Evolutionary conservation across 2,888 invertebrate species (phyloP).

Genomic region (Tethea ocularis): DNA sequence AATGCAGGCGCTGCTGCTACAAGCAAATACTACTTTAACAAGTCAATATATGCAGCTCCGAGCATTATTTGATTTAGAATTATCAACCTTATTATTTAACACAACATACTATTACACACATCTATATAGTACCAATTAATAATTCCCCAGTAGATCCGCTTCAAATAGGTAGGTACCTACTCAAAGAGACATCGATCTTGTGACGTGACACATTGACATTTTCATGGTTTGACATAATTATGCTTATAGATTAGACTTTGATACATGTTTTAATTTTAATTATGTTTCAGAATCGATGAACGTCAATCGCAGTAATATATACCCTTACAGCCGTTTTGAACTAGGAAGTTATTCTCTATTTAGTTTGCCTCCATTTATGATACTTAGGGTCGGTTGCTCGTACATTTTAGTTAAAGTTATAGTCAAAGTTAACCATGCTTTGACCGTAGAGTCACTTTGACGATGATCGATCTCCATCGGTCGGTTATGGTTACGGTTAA

Average conservation of each 20-base stretch:
- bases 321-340: too few species aligned
- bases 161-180: too few species aligned
- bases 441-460: too few species aligned
- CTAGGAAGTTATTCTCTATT: too few species aligned
- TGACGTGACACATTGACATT: conserved; percentile 1
- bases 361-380: too few species aligned
- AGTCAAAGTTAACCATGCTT: too few species aligned
- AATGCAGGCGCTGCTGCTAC: too few species aligned
- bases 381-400: too few species aligned
- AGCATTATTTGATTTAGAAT: not conserved
- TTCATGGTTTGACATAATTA: not conserved
- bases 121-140: not conserved
- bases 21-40: not conserved
- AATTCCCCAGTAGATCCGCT: conserved; percentile 2
- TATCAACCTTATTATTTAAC: not conserved
- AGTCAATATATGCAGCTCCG: not conserved
- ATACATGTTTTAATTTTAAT: conserved; percentile 39
- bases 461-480: too few species aligned
- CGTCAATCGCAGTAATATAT: too few species aligned
- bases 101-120: not conserved
- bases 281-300: conserved; percentile 25
- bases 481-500: too few species aligned
- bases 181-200: conserved; percentile 4
- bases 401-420: too few species aligned
- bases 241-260: conserved; percentile 22